These are phyloP conservation scores for Peromyscus nudipes DNA, from an alignment of 2,797 vertebrate genomes.

Conservation along the genomic window DNA sequence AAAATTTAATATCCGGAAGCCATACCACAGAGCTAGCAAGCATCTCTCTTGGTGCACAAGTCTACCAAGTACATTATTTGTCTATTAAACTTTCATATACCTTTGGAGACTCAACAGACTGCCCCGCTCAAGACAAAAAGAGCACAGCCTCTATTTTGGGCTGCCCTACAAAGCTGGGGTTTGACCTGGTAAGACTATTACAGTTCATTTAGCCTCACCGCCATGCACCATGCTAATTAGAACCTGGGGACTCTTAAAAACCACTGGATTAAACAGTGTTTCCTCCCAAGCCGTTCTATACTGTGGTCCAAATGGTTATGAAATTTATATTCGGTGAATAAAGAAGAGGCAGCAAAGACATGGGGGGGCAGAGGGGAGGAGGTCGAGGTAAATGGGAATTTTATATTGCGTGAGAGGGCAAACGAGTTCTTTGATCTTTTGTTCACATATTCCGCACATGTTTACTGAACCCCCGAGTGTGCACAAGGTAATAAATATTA, in stretches of 20 bases:
- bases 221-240: conserved; percentile 65
- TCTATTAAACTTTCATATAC: conserved; percentile 72
- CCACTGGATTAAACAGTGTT: conserved; percentile 65
- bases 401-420: neutral
- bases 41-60: neutral
- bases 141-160: conserved; percentile 74
- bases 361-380: neutral
- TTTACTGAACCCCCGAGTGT: conserved; percentile 5
- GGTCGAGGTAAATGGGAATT: conserved; percentile 12
- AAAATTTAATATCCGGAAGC: conserved; percentile 76
- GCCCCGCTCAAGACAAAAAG: conserved; percentile 49
- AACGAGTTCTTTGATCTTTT: neutral
- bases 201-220: conserved; percentile 75
- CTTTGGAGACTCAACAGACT: conserved; percentile 59
- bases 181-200: conserved; percentile 77
- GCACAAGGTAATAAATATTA: conserved; percentile 15
- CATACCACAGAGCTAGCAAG: conserved; percentile 55
- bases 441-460: neutral
- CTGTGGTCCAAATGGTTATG: conserved; percentile 70
- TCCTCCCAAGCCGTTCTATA: conserved; percentile 65
- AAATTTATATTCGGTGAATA: conserved; percentile 60
- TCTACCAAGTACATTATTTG: conserved; percentile 72
- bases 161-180: conserved; percentile 78
- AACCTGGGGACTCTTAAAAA: conserved; percentile 77
- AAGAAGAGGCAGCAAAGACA: neutral